Conservation (phyloP, 35 echinoderm and acorn worm species). For the Apostichopus californicus region DNA sequence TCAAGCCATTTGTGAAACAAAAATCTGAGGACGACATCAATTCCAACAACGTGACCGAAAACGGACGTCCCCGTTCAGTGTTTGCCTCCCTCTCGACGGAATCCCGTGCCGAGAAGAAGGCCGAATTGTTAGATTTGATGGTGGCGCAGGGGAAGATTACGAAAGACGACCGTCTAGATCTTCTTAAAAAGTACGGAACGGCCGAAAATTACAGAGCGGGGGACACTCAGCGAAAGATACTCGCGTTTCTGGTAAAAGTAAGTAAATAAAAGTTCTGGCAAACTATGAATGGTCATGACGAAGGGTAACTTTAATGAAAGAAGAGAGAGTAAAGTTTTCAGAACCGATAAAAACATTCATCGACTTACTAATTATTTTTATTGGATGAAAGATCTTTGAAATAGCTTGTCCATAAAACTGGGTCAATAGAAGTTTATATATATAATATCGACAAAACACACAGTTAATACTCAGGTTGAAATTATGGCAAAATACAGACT, state of each 20-base stretch:
- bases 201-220: slow-evolving; percentile 87
- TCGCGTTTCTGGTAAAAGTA: slow-evolving; percentile 96
- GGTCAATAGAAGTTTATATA: too few relatives aligned
- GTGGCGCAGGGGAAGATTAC: slow-evolving; percentile 90
- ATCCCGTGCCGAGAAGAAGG: slow-evolving; percentile 63
- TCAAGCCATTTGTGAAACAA: slow-evolving; percentile 81
- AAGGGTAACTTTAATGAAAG: too few relatives aligned
- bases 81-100: slow-evolving; percentile 70
- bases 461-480: too few relatives aligned
- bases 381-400: too few relatives aligned
- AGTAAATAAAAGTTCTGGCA: background rate
- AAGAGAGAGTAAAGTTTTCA: too few relatives aligned
- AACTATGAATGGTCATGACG: too few relatives aligned
- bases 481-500: too few relatives aligned
- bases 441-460: too few relatives aligned
- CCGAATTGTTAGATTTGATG: slow-evolving; percentile 92
- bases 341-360: too few relatives aligned
- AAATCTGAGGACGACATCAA: slow-evolving; percentile 53
- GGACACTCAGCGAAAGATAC: slow-evolving; percentile 92
- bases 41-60: background rate
- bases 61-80: slow-evolving; percentile 76
- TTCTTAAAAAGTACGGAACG: slow-evolving; percentile 85
- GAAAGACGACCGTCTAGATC: slow-evolving; percentile 72
- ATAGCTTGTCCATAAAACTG: too few relatives aligned
- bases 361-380: too few relatives aligned